Evolutionary conservation across 2,113 vertebrate species (phyloP), one percentile per base, ranked within the genome.

Genomic region (Pterophyllum scalare): DNA sequence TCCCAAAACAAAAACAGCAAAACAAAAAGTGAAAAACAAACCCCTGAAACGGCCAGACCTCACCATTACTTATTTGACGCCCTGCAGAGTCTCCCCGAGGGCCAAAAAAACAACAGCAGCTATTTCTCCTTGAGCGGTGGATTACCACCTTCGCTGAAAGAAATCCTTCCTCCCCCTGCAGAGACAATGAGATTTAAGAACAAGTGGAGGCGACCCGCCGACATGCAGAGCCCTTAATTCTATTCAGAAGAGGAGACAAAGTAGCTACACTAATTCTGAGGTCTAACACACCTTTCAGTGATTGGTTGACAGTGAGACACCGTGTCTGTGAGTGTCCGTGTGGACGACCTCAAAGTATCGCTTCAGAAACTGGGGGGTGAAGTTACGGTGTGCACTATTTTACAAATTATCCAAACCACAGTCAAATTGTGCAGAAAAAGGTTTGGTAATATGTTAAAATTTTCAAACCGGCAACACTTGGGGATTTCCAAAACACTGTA

Each of bases 101-200:
- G 19, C 80, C 43, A 19, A 54, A 20, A 65, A 83, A 79, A 86
- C 38, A 43, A 80, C 59, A 64, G 79, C 75, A 81, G 81, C 77
- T 49, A 52, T 74, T 91, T 79, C 82, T 86, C 90, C 80, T 72
- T 76, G 77, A 86, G 85, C 38, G 13, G 74, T 28, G 28, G 80
- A 87, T 91, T 86, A 79, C 56, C 75, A 26, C 80, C 46, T 20
- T 77, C 5, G 17, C 84, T 78, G 67, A 86, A 79, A 79, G 60
- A 82, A 88, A 91, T 84, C 90, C 35, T 35, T 13, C 82, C 62
- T 43, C 82, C 52, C 59, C 76, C 58, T 2, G 59, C 2, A 7
- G 78, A 72, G 49, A 79, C 77, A 5, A 83, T n/a, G 61, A 76
- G 88, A 70, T 84, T 82, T 43, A 72, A 72, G 84, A 79, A 70